Base-by-base conservation (phyloP, 2,113 vertebrate genomes). In the Aphyosemion australe region DNA sequence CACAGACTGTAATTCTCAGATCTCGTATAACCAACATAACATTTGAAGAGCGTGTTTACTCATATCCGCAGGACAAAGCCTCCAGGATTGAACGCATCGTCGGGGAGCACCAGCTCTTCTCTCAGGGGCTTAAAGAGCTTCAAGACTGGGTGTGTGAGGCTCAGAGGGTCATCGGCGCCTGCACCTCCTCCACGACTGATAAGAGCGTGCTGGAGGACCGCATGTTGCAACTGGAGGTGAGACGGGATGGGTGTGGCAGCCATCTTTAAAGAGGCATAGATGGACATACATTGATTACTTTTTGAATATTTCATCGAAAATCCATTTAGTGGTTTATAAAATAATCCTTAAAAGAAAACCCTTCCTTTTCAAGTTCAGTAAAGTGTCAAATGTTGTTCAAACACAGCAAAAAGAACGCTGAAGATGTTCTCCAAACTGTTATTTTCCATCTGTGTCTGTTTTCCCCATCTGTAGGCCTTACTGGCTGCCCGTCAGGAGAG, bases 221-320 rank as follows among this genome's bases (percentile, higher is more conserved):
- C 63, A 95, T 97, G 95, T 80, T 95, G 68, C 97, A 97, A 76
- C 86, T 99, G 5, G 97, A 99, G 94, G 97, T 99, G 89, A 39
- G 65, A 69, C 10, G 14, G n/a, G 14, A 66, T 6, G 14, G 20
- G 8, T 51, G 51, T 14, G 41, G 63, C 48, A 46, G 51, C 20
- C 4, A 9, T 32, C 45, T 32, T 53, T 37, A 26, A 26, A 26
- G 26, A 26, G 5, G 26, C n/a, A n/a, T 26, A 26, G 26, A 26
- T 26, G 26, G 26, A 26, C 3, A 26, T 26, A 5, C 5, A 5
- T 26, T 2, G 26, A 26, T 26, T 26, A 26, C 26, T 26, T 26
- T 26, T 26, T 26, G 26, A 26, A 26, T 26, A 26, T 26, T 26
- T 26, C 26, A 26, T 26, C 26, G 2, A 2, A 26, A 26, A 26